Evolutionary conservation across 92 coral and sea anemone species (phyloP), one percentile per base, ranked within the genome.

Genomic region (Epizoanthus ramosus): DNA sequence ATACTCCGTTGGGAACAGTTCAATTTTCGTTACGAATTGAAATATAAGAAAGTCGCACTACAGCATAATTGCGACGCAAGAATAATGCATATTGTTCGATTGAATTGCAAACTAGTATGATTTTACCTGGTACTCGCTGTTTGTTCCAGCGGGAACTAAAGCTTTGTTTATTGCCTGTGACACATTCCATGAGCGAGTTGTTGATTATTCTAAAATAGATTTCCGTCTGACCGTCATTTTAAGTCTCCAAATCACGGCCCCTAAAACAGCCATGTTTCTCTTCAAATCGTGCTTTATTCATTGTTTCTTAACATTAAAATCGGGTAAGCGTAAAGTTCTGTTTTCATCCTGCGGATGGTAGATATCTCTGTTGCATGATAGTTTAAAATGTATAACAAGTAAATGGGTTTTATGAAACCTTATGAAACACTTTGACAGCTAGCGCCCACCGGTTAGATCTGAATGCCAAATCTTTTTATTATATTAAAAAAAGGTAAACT

Each of bases 31-130:
- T 68, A 68, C 21, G 73, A 68, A 68, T 68, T 68, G 73, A 68
- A 68, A 23, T 68, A 68, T 68, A 35, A 68, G 73, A 25, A 68
- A 68, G 45, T 68, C 73, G 56, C 73, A 68, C 73, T 68, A 68
- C 73, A 68, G 73, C 73, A 24, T 24, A 68, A 68, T 68, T 68
- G 73, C 43, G 43, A 68, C 43, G 73, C 73, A 68, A 68, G 73
- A 68, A 68, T 68, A 68, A 24, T 68, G 73, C 73, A 68, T 24
- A 68, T 68, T 68, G 73, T 68, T 68, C 73, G 24, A 68, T 68
- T 68, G 73, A 45, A 70, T 70, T 70, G 75, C 75, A 71, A 71
- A 71, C 57, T 71, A 71, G 75, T 71, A 71, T 71, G 75, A 71
- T 71, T 71, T 71, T 71, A 71, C 57, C 58, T 71, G 75, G 75